These are phyloP conservation scores for Ameiurus melas DNA, from an alignment of 2,113 vertebrate genomes.

Conservation along the genomic window DNA sequence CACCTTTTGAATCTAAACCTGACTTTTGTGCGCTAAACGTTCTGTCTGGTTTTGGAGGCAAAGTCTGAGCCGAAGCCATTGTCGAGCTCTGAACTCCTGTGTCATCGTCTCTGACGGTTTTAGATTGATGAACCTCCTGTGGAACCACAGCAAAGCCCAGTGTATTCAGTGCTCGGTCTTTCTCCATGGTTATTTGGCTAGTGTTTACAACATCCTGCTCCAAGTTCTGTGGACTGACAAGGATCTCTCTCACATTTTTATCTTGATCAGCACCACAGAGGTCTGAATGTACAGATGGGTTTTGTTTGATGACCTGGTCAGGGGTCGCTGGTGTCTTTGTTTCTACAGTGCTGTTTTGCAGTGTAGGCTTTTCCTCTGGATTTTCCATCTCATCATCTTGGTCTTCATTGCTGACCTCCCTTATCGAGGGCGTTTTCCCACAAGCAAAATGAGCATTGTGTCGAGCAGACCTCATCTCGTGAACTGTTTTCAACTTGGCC, in stretches of 20 bases:
- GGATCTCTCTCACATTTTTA: conserved; percentile 25
- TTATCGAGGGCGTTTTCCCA: conserved; percentile 74
- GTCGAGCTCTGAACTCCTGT: background rate
- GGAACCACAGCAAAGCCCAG: conserved; percentile 13
- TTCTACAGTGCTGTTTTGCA: conserved; percentile 35
- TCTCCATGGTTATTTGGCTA: conserved; percentile 37
- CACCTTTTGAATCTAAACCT: background rate
- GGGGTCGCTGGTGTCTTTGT: conserved; percentile 43
- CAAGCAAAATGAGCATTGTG: conserved; percentile 71
- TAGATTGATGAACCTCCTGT: background rate
- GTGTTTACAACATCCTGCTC: background rate
- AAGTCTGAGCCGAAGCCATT: background rate
- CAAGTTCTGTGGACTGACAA: conserved; percentile 11
- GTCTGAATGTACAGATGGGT: background rate
- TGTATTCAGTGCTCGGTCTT: conserved; percentile 15
- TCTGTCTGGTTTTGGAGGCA: conserved; percentile 12
- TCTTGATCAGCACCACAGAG: background rate
- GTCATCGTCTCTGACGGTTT: background rate
- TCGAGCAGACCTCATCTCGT: conserved; percentile 67
- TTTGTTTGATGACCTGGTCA: conserved; percentile 48
- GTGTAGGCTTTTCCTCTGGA: conserved; percentile 49
- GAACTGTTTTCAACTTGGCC: conserved; percentile 64
- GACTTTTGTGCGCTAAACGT: background rate
- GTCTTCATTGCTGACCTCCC: conserved; percentile 77
- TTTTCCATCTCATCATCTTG: conserved; percentile 72